Evolutionary conservation across 2,888 invertebrate genomes (phyloP).

Genomic region (Rhamphomyia laevipes): DNA sequence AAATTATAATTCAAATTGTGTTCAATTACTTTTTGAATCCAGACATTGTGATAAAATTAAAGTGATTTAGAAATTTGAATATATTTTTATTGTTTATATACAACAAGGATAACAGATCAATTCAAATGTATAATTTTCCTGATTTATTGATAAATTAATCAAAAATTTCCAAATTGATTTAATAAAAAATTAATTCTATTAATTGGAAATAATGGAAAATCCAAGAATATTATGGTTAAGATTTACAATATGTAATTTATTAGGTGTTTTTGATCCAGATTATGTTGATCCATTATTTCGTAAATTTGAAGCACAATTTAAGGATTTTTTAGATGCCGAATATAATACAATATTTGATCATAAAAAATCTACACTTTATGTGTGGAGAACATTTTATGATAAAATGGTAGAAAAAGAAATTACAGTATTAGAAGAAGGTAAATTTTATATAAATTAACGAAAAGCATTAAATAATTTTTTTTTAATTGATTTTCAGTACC

Average conservation of each 20-base stretch:
- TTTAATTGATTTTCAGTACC: constrained; percentile 22
- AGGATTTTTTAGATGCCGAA: constrained; percentile 43
- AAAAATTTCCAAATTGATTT: no score
- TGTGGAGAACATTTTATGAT: constrained; percentile 58
- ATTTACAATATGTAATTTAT: constrained; percentile 40
- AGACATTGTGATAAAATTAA: neutral
- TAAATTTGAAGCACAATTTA: constrained; percentile 42
- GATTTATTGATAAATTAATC: neutral
- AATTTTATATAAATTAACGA: constrained; percentile 27
- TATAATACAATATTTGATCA: constrained; percentile 39
- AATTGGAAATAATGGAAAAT: constrained; percentile 35
- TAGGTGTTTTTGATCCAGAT: constrained; percentile 32
- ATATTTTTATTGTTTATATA: neutral
- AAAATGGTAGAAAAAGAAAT: constrained; percentile 65
- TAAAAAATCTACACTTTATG: constrained; percentile 49
- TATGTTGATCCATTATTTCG: constrained; percentile 28
- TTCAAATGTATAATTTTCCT: neutral
- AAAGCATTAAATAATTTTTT: no score
- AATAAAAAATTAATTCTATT: neutral
- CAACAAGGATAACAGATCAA: neutral
- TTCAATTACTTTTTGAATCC: neutral
- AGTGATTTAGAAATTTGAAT: neutral
- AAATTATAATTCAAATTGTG: neutral
- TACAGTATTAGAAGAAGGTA: constrained; percentile 60
- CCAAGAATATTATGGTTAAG: constrained; percentile 58